Evolutionary conservation across 2,888 invertebrate species (phyloP).

Genomic region (Amiota minor): DNA sequence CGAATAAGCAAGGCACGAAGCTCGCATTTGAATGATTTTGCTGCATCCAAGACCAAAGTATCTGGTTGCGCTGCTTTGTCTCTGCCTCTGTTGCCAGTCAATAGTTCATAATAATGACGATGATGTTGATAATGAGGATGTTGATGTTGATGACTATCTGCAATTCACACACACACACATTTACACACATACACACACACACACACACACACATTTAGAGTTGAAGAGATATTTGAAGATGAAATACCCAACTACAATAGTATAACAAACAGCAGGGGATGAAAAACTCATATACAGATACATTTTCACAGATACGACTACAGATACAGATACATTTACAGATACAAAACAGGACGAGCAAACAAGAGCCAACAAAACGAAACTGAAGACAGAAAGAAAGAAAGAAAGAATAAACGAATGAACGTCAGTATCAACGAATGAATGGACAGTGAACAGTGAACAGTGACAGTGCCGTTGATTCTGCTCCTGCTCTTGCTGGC

Average conservation of each 20-base stretch:
- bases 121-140: conserved; percentile 40
- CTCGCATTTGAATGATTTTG: conserved; percentile 44
- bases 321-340: conserved; percentile 33
- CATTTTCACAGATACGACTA: conserved; percentile 9
- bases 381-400: background rate
- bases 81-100: conserved; percentile 33
- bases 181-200: conserved; percentile 20
- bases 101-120: conserved; percentile 33
- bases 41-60: conserved; percentile 41
- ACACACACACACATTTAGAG: too few species aligned
- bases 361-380: conserved; percentile 26
- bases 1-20: conserved; percentile 24
- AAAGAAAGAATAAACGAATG: conserved; percentile 10
- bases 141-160: conserved; percentile 57
- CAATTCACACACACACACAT: conserved; percentile 44
- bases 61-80: conserved; percentile 35
- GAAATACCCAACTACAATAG: too few species aligned
- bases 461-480: too few species aligned
- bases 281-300: conserved; percentile 48
- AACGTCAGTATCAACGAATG: conserved; percentile 18
- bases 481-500: background rate
- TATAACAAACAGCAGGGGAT: conserved; percentile 65
- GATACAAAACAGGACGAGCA: conserved; percentile 40
- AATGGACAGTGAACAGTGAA: conserved; percentile 1
- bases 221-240: too few species aligned